Conservation (phyloP, 2,113 vertebrate genomes). For the Scartelaos histophorus region DNA sequence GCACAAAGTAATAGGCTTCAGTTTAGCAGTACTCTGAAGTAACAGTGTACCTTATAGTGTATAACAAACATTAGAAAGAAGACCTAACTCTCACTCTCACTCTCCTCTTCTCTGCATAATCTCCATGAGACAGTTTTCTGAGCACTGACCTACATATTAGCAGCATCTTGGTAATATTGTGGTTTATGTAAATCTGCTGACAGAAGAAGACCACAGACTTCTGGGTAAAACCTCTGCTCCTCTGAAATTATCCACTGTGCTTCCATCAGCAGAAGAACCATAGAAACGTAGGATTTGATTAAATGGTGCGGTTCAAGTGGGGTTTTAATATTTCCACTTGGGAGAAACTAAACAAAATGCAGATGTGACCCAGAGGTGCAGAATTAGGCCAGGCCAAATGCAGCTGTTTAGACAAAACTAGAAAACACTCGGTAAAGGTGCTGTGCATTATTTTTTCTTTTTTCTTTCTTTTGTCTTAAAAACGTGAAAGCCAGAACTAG, state of each 20-base stretch:
- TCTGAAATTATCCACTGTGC: slow-evolving; percentile 43
- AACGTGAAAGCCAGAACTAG: no score
- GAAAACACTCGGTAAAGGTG: neutral
- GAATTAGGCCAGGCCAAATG: slow-evolving; percentile 10
- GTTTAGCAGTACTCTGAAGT: neutral
- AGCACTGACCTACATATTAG: slow-evolving; percentile 53
- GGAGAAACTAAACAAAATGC: slow-evolving; percentile 38
- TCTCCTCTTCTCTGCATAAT: slow-evolving; percentile 32
- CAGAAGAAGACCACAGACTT: slow-evolving; percentile 44
- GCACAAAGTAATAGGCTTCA: no score
- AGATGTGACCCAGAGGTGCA: slow-evolving; percentile 29
- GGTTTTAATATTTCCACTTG: slow-evolving; percentile 30
- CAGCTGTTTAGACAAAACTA: slow-evolving; percentile 1
- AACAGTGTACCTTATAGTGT: neutral
- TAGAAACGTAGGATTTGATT: slow-evolving; percentile 34
- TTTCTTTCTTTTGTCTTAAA: no score
- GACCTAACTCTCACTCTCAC: slow-evolving; percentile 11
- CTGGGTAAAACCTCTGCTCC: slow-evolving; percentile 38
- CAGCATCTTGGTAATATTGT: slow-evolving; percentile 58
- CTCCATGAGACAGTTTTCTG: slow-evolving; percentile 38
- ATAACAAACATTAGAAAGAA: neutral
- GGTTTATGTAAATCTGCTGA: slow-evolving; percentile 69
- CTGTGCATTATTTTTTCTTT: no score
- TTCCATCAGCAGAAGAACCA: slow-evolving; percentile 43
- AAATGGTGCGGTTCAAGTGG: slow-evolving; percentile 20